phyloP scores from a whole-genome alignment of 2,888 invertebrate genomes.

The Neuroscelio doddi region DNA sequence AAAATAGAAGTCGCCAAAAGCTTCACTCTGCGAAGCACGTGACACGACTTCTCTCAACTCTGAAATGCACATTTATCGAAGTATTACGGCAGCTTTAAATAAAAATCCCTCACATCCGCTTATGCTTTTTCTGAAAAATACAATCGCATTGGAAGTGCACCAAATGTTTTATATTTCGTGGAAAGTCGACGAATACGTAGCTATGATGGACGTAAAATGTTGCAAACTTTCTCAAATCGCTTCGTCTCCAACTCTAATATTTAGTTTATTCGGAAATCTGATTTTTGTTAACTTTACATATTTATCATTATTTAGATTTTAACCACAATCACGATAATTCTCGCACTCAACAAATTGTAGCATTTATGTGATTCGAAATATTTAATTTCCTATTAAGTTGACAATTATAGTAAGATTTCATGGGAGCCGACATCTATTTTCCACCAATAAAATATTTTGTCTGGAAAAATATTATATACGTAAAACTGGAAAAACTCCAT shows the following conservation, averaged over 20 bases:
- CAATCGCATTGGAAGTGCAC: constrained; percentile 44
- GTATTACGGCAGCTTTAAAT: constrained; percentile 38
- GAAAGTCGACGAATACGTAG: constrained; percentile 31
- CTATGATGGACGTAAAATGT: constrained; percentile 32
- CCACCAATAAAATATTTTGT: too few relatives aligned
- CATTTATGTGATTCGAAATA: too few relatives aligned
- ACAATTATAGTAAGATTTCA: too few relatives aligned
- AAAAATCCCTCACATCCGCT: constrained; percentile 40
- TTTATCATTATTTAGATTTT: neutral
- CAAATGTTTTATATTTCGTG: constrained; percentile 39
- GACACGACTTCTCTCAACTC: constrained; percentile 29
- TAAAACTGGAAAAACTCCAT: too few relatives aligned
- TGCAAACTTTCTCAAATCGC: constrained; percentile 25
- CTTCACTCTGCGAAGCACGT: constrained; percentile 34
- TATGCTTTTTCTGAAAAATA: constrained; percentile 36
- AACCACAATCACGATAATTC: neutral
- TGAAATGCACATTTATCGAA: constrained; percentile 41
- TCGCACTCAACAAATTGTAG: too few relatives aligned
- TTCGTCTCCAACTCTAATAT: neutral
- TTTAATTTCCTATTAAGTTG: too few relatives aligned
- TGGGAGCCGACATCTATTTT: too few relatives aligned
- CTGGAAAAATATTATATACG: too few relatives aligned
- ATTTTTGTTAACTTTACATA: neutral
- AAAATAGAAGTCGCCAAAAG: constrained; percentile 31
- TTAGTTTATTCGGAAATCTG: neutral